Base-by-base conservation (phyloP, 2,113 vertebrate species). In the Entelurus aequoreus region DNA sequence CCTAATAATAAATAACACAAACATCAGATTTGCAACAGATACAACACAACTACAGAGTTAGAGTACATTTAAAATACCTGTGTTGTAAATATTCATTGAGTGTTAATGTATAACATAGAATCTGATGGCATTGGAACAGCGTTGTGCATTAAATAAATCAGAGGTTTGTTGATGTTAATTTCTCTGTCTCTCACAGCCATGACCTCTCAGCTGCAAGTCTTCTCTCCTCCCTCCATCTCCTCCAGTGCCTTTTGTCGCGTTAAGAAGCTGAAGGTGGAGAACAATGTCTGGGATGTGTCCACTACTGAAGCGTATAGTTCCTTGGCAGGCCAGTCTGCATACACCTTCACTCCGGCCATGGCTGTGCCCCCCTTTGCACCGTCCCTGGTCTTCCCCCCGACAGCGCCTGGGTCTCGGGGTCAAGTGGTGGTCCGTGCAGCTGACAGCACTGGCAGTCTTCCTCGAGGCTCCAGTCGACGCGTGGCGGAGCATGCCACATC, bases 211-310 rank as follows among this genome's bases (percentile, higher is more conserved):
- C 92, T 98, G 90, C 96, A 98, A 90, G 93, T 98, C 86, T 99
- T 99, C 89, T 96, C 96, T 62, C 93, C 96, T 74, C 94, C 95
- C 70, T 94, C 95, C 81, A 92, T 96, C 88, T 96, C 95, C 86
- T 96, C 96, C 89, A 97, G 95, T 94, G 96, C 95, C 93, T 99
- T 99, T 89, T 98, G 94, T 81, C 94, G 94, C 67, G 94, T 95
- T 56, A 99, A 99, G 89, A 99, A 99, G 90, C 90, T 98, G 77
- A 99, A 99, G 92, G 95, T 98, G 84, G 96, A 99, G 88, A 93
- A 91, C 85, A 93, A 93, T 69, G 90, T 92, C 63, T 99, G 95
- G 95, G 95, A 98, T 71, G 93, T 94, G 76, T 93, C 95, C 85
- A 92, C 93, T 84, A 91, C 92, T 80, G 94, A 94, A 80, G 81